A percentile compares a stretch with the other conserved stretches of the same genome.
Evolutionary conservation across 2,888 invertebrate genomes (phyloP).

Genomic region (Platycheirus albimanus): DNA sequence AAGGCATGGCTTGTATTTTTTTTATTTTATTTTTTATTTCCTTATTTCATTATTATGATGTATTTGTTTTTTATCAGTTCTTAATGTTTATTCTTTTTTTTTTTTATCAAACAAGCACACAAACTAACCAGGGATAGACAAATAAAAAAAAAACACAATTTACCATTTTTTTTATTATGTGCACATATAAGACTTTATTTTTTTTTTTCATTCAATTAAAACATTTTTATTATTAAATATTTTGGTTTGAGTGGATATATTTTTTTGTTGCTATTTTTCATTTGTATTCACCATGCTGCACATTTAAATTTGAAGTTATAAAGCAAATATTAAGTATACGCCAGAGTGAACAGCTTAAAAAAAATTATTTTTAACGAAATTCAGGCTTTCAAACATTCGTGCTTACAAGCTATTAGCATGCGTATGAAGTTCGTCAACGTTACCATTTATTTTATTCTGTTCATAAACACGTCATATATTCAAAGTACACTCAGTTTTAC

Average conservation of each 20-base stretch:
- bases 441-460: neutral
- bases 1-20: slow-evolving; percentile 82
- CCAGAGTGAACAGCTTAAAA: slow-evolving; percentile 18
- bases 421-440: neutral
- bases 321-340: slow-evolving; percentile 52
- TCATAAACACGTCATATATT: too few species aligned
- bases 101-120: slow-evolving; percentile 36
- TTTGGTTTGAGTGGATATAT: slow-evolving; percentile 6
- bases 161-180: slow-evolving; percentile 17
- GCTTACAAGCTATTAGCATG: slow-evolving; percentile 3
- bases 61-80: slow-evolving; percentile 42
- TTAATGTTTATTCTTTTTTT: too few species aligned
- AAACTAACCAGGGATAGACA: slow-evolving; percentile 39
- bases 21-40: slow-evolving; percentile 29
- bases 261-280: slow-evolving; percentile 19
- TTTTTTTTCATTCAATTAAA: slow-evolving; percentile 15
- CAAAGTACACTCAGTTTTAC: too few species aligned
- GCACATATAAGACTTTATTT: slow-evolving; percentile 44
- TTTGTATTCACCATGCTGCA: slow-evolving; percentile 29
- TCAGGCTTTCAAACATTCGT: neutral
- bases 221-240: neutral
- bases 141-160: slow-evolving; percentile 23
- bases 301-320: slow-evolving; percentile 15
- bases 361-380: neutral
- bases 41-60: slow-evolving; percentile 31